Evolutionary conservation across 2,888 invertebrate genomes (phyloP).

Genomic region (Rapana venosa): DNA sequence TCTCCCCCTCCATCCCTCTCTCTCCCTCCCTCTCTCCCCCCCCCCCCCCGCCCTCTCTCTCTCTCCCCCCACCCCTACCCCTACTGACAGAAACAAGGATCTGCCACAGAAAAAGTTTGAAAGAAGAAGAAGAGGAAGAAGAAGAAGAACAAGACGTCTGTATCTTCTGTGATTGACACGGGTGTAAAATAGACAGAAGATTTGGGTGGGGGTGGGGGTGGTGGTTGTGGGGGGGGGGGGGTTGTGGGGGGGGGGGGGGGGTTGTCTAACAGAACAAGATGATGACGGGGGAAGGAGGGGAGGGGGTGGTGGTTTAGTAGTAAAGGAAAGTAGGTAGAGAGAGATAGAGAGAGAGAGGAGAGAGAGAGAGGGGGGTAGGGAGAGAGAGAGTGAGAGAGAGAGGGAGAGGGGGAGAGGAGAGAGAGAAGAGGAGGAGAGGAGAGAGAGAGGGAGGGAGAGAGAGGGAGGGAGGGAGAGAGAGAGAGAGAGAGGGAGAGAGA

Average conservation of each 20-base stretch:
- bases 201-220: too few species aligned
- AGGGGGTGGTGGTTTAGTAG: not conserved
- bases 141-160: not conserved
- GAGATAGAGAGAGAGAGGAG: not conserved
- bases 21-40: not conserved
- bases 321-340: too few species aligned
- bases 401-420: not conserved
- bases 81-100: too few species aligned
- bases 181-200: not conserved
- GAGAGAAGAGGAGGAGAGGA: not conserved
- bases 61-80: too few species aligned
- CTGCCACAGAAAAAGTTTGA: not conserved
- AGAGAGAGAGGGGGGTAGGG: not conserved
- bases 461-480: not conserved
- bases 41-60: too few species aligned
- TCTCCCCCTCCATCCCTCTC: not conserved
- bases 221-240: too few species aligned
- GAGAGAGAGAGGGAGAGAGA: not conserved
- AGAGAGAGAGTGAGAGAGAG: not conserved
- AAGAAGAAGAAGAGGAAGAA: not conserved
- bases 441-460: not conserved
- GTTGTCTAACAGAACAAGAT: too few species aligned
- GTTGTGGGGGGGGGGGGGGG: too few species aligned
- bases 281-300: not conserved
- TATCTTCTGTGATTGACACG: not conserved